Evolutionary conservation across 2,113 vertebrate species (phyloP).

Genomic region (Gadus chalcogrammus): DNA sequence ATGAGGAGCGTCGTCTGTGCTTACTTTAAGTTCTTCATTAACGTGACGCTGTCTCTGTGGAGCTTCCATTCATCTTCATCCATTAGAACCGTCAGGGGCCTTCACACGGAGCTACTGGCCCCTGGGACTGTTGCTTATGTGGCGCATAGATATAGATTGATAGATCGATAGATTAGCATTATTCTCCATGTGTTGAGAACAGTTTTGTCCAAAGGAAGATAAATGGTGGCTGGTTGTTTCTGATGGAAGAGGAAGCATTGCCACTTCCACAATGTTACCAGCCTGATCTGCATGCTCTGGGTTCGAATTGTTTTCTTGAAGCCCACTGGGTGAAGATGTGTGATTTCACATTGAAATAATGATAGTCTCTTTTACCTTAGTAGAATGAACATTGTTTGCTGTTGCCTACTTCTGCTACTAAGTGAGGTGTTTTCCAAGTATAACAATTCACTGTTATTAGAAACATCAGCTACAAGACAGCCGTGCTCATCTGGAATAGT

Average conservation of each 20-base stretch:
- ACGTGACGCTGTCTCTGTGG: constrained; percentile 23
- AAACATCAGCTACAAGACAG: too few relatives aligned
- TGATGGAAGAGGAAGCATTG: constrained; percentile 35
- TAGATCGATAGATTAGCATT: neutral
- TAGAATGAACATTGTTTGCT: too few relatives aligned
- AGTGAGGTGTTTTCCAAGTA: too few relatives aligned
- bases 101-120: constrained; percentile 44
- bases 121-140: constrained; percentile 53
- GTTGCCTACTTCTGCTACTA: too few relatives aligned
- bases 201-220: constrained; percentile 60
- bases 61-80: constrained; percentile 40
- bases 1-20: constrained; percentile 34
- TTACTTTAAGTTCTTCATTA: constrained; percentile 47
- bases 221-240: constrained; percentile 48
- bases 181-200: constrained; percentile 46
- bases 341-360: too few relatives aligned
- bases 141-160: constrained; percentile 20
- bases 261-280: constrained; percentile 33
- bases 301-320: too few relatives aligned
- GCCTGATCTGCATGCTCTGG: constrained; percentile 48
- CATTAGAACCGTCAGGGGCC: constrained; percentile 18
- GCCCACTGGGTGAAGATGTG: too few relatives aligned
- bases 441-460: too few relatives aligned
- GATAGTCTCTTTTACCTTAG: too few relatives aligned
- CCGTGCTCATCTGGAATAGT: neutral